Percentiles rank a stretch among this genome's conserved stretches.
These are phyloP conservation scores for Sinocyclocheilus rhinocerous DNA, from an alignment of 2,113 vertebrate species.

Conservation along the genomic window DNA sequence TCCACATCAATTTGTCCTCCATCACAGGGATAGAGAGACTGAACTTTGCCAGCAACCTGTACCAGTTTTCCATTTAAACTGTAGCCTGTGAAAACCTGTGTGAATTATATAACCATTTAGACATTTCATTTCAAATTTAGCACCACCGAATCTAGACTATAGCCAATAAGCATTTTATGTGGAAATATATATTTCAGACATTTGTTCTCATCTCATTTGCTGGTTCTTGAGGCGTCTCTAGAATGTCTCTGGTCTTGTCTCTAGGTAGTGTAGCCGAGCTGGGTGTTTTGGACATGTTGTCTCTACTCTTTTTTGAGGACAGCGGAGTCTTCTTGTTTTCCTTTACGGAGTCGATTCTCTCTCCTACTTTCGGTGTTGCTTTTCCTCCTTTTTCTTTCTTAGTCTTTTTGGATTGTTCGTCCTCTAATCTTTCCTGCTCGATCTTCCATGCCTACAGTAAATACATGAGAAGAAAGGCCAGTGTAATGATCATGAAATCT, in stretches of 20 bases:
- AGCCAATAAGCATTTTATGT: background rate
- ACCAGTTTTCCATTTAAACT: conserved; percentile 80
- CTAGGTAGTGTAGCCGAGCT: conserved; percentile 20
- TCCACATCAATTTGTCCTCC: conserved; percentile 90
- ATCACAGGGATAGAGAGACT: conserved; percentile 84
- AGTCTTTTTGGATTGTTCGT: conserved; percentile 69
- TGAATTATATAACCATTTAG: background rate
- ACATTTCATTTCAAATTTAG: background rate
- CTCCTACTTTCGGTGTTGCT: conserved; percentile 43
- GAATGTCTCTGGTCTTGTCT: background rate
- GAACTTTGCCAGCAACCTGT: conserved; percentile 78
- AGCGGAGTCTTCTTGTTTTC: conserved; percentile 47
- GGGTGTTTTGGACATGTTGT: conserved; percentile 56
- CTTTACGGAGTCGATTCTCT: conserved; percentile 7
- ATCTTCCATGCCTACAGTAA: conserved; percentile 79
- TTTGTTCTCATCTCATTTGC: conserved; percentile 66
- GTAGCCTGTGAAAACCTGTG: conserved; percentile 82
- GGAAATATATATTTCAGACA: background rate
- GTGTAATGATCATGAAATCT: background rate
- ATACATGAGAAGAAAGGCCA: background rate
- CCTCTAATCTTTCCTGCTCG: conserved; percentile 74
- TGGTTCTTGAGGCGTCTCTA: conserved; percentile 44
- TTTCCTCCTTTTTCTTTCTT: conserved; percentile 69
- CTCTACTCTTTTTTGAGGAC: conserved; percentile 53
- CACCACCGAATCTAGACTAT: background rate